Base-by-base conservation (phyloP, 2,888 invertebrate species). In the Sthenelais limicola region DNA sequence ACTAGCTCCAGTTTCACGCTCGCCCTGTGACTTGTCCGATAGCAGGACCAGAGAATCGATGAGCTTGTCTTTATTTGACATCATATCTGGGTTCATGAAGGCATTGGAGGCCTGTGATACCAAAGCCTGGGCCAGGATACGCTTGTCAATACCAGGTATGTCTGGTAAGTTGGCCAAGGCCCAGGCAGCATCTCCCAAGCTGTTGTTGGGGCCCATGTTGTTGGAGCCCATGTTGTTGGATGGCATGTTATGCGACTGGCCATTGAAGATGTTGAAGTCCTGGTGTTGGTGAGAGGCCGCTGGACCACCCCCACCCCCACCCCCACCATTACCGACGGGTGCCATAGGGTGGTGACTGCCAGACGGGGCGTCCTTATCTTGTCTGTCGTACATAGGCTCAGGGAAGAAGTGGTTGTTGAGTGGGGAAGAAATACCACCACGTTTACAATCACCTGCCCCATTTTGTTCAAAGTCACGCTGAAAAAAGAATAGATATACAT, bases 381-480 rank as follows among this genome's bases (percentile, higher is more conserved):
- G n/a, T n/a, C n/a, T n/a, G n/a, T n/a, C n/a, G n/a, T n/a, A n/a
- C n/a, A n/a, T n/a, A n/a, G n/a, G n/a, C n/a, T n/a, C n/a, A n/a
- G n/a, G n/a, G n/a, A n/a, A n/a, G n/a, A n/a, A n/a, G n/a, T n/a
- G n/a, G n/a, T n/a, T n/a, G n/a, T n/a, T n/a, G n/a, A n/a, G n/a
- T n/a, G n/a, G n/a, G n/a, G n/a, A n/a, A n/a, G n/a, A n/a, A n/a
- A n/a, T n/a, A n/a, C 7, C 15, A n/a, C 62, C 35, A n/a, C 26
- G 3, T 21, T 62, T 62, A 4, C 62, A 35, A 62, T 62, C 62
- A 33, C 62, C 62, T 21, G 62, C 35, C n/a, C 62, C 62, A 38
- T 62, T 62, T 43, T 62, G 62, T 12, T 62, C 62, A 35, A 62
- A 62, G n/a, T 62, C 62, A 5, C 62, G 35, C 62, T 62, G 62